phyloP scores from a whole-genome alignment of 1,140 invertebrate genomes.

The Trichonephila clavipes region DNA sequence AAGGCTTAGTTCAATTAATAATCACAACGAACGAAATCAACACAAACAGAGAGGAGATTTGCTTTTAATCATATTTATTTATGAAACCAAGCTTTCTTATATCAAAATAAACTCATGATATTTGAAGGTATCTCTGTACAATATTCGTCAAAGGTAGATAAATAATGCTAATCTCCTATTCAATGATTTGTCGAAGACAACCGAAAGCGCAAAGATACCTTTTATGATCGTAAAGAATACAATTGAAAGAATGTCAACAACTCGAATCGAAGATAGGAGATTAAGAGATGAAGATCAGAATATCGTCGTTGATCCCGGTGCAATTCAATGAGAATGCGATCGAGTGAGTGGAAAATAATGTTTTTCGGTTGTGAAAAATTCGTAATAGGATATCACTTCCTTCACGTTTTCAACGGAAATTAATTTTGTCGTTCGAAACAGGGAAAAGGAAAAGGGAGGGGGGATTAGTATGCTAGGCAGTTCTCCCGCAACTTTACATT shows the following conservation, averaged over 20 bases:
- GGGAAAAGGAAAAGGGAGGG: neutral
- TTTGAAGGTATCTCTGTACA: neutral
- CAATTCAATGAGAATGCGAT: conserved; percentile 7
- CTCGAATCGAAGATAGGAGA: conserved; percentile 21
- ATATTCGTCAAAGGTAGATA: conserved; percentile 14
- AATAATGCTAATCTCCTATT: conserved; percentile 18
- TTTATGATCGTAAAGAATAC: neutral
- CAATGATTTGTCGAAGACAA: conserved; percentile 6
- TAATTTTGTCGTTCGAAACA: conserved; percentile 32
- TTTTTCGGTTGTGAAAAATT: conserved; percentile 33
- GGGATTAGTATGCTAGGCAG: neutral
- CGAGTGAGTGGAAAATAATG: conserved; percentile 30
- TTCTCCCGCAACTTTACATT: conserved; percentile 13
- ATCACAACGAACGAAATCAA: no score
- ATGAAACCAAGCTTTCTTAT: neutral
- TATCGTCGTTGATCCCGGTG: neutral
- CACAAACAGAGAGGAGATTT: no score
- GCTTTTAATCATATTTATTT: neutral
- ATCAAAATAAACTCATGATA: neutral
- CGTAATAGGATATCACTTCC: conserved; percentile 30
- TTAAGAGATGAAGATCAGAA: conserved; percentile 34
- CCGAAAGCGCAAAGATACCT: neutral
- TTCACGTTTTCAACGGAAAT: conserved; percentile 35
- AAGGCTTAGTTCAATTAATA: no score
- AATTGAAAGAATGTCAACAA: conserved; percentile 33